Evolutionary conservation across 2,888 invertebrate genomes (phyloP).

Genomic region (Ditula angustiorana): DNA sequence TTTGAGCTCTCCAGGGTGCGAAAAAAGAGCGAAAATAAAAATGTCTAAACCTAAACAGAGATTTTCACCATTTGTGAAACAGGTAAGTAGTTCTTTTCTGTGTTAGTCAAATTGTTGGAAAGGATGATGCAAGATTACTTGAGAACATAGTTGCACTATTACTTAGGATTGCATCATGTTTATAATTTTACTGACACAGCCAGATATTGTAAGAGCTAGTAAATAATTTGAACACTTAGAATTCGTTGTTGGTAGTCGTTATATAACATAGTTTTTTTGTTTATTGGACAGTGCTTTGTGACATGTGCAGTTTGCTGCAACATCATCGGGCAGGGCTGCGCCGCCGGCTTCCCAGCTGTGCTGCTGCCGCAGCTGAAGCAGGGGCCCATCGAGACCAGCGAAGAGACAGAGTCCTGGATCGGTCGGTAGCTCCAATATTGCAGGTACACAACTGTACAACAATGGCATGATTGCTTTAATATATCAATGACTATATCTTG

Average conservation of each 20-base stretch:
- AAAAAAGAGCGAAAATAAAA: not conserved
- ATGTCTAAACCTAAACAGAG: slow-evolving; percentile 9
- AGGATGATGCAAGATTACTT: no score
- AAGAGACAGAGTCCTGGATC: slow-evolving; percentile 37
- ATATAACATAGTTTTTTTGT: not conserved
- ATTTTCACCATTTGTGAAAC: slow-evolving; percentile 27
- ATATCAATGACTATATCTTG: no score
- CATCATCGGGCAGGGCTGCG: slow-evolving; percentile 37
- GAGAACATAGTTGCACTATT: no score
- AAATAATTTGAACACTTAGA: no score
- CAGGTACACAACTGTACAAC: no score
- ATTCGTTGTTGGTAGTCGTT: no score
- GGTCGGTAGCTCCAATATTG: slow-evolving; percentile 22
- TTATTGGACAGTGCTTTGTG: slow-evolving; percentile 37
- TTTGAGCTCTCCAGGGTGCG: no score
- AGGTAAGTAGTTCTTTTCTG: slow-evolving; percentile 13
- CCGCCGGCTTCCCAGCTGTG: slow-evolving; percentile 34
- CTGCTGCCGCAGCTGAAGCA: slow-evolving; percentile 33
- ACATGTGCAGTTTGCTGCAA: slow-evolving; percentile 39
- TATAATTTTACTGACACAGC: no score
- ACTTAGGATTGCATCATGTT: no score
- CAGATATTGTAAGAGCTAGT: no score
- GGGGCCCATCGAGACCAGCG: not conserved
- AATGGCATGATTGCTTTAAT: no score
- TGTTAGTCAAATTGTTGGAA: not conserved